Conservation (phyloP, 1,140 invertebrate species). For the Zaprionus lachaisei region DNA sequence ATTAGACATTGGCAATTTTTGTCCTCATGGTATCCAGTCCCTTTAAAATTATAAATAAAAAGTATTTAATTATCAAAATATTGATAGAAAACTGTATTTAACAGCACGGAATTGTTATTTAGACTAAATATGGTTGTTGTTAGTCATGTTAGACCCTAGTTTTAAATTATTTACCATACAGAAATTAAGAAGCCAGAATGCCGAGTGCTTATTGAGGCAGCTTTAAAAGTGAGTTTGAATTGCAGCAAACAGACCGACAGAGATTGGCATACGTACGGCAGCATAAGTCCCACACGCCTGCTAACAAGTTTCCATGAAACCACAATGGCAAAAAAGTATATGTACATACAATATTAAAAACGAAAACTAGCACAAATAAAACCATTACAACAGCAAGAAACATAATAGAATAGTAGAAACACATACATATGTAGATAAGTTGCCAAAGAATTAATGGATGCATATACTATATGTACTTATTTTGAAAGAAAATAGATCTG, state of each 20-base stretch:
- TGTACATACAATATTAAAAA: background rate
- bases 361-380: background rate
- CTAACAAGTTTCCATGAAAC: background rate
- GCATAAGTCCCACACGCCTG: background rate
- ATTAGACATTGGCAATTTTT: slow-evolving; percentile 66
- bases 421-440: no score
- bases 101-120: background rate
- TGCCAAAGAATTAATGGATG: no score
- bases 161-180: slow-evolving; percentile 2
- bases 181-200: background rate
- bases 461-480: no score
- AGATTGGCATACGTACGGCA: background rate
- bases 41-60: slow-evolving; percentile 29
- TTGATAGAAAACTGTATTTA: background rate
- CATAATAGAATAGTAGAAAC: no score
- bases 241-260: background rate
- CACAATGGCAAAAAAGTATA: background rate
- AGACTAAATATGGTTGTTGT: background rate
- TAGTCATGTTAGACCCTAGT: background rate
- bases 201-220: background rate
- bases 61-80: background rate
- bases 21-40: slow-evolving; percentile 75
- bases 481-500: no score
- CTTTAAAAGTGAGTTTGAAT: background rate
- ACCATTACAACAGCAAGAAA: background rate